These are phyloP conservation scores for Carterocephalus palaemon DNA, from an alignment of 2,888 invertebrate genomes.

Conservation along the genomic window DNA sequence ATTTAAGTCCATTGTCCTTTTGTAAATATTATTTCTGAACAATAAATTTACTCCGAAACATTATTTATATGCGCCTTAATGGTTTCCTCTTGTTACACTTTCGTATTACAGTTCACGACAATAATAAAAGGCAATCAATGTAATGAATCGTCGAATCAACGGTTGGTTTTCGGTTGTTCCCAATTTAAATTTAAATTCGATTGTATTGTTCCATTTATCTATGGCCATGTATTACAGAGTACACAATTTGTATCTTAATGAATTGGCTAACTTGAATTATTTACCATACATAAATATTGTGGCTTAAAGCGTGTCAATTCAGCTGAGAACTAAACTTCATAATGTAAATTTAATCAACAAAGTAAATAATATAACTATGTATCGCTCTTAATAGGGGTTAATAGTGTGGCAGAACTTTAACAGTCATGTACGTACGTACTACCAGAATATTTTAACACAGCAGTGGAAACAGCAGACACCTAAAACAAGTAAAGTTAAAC, in stretches of 20 bases:
- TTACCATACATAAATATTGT: too few relatives aligned
- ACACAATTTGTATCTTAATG: constrained; percentile 2
- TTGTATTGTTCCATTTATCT: constrained; percentile 10
- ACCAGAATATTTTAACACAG: too few relatives aligned
- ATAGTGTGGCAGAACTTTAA: too few relatives aligned
- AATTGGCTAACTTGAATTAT: neutral
- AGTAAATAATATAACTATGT: too few relatives aligned
- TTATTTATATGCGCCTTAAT: constrained; percentile 15
- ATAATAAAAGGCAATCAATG: constrained; percentile 21
- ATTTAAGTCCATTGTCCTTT: constrained; percentile 15
- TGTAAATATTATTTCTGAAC: constrained; percentile 17
- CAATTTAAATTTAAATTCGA: constrained; percentile 17
- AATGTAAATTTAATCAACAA: too few relatives aligned
- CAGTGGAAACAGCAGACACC: too few relatives aligned
- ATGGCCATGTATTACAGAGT: constrained; percentile 1
- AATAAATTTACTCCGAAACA: constrained; percentile 11
- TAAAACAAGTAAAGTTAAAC: too few relatives aligned
- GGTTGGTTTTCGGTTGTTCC: constrained; percentile 14
- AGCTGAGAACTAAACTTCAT: too few relatives aligned
- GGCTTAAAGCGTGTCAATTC: too few relatives aligned
- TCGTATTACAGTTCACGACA: constrained; percentile 13
- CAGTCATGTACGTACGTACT: too few relatives aligned
- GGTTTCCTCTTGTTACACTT: constrained; percentile 2
- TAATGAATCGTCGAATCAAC: constrained; percentile 17
- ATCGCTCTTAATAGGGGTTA: too few relatives aligned